Evolutionary conservation across 30 jellyfish, hydroid and myxozoan species (phyloP), one percentile per base, ranked within the genome.

Genomic region (Pelagia noctiluca): DNA sequence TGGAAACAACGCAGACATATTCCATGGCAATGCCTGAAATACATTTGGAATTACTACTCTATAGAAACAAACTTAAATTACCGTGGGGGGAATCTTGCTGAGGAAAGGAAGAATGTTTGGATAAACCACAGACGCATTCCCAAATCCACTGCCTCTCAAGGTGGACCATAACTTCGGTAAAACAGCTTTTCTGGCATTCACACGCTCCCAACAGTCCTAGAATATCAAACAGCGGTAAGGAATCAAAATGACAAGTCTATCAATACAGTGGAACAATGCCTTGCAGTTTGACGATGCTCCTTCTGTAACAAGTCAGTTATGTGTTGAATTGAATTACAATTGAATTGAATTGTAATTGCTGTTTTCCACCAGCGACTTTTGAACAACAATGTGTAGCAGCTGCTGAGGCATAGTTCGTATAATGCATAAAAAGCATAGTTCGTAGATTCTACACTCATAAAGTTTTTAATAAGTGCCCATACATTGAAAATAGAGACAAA

Each of bases 141-240:
- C 98, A 75, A 35, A 77, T 3, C 98, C 96, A 73, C 97, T 77
- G 26, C 77, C 77, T 25, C 88, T 83, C 35, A 93, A 83, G 38
- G 83, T 68, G 22, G 87, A 80, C 96, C 96, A 84, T n/a, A 93
- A 65, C 50, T 88, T 88, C 13, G 98, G 98, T n/a, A 93, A 57
- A 54, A 93, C 96, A 29, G 94, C 94, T 69, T 93, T 93, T 34
- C 91, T 69, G 30, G 79, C 82, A 50, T 80, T 93, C 31, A 93
- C 96, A 74, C 80, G 93, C 28, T 37, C 69, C 97, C 96, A 88
- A 23, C 96, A 87, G 10, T 75, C 93, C 98, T 93, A 33, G 29
- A 70, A 86, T 19, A n/a, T n/a, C n/a, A n/a, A n/a, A n/a, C n/a
- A n/a, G n/a, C n/a, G n/a, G n/a, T n/a, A n/a, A n/a, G n/a, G n/a